Conservation (phyloP, 2,888 invertebrate genomes). For the Sarcophaga caerulescens region DNA sequence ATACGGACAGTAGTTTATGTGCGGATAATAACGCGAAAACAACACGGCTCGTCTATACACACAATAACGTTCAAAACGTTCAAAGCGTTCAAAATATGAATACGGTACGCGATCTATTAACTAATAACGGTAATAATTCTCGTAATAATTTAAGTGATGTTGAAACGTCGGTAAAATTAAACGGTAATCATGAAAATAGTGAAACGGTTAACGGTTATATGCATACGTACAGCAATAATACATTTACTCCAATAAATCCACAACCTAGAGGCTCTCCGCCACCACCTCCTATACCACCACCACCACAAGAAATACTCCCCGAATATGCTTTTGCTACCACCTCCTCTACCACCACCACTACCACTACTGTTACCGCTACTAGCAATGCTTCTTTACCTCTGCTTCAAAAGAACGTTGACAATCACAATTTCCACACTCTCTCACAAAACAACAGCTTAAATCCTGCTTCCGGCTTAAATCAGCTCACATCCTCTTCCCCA, state of each 20-base stretch:
- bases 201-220: slow-evolving; percentile 52
- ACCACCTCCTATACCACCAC: slow-evolving; percentile 62
- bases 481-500: slow-evolving; percentile 50
- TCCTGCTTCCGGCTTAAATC: slow-evolving; percentile 22
- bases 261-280: slow-evolving; percentile 45
- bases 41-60: slow-evolving; percentile 53
- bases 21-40: slow-evolving; percentile 69
- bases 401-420: slow-evolving; percentile 54
- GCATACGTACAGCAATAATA: slow-evolving; percentile 50
- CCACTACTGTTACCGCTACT: slow-evolving; percentile 39
- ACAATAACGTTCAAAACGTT: slow-evolving; percentile 49
- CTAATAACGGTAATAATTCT: slow-evolving; percentile 58
- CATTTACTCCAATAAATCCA: slow-evolving; percentile 42
- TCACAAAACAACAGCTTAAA: slow-evolving; percentile 42
- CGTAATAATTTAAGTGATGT: slow-evolving; percentile 60
- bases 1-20: slow-evolving; percentile 69
- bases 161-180: slow-evolving; percentile 37
- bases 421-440: slow-evolving; percentile 55
- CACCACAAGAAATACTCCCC: slow-evolving; percentile 15
- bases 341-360: slow-evolving; percentile 18
- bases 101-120: slow-evolving; percentile 79
- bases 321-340: slow-evolving; percentile 31
- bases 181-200: slow-evolving; percentile 66
- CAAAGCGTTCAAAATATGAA: slow-evolving; percentile 74
- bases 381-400: slow-evolving; percentile 46